Percentiles rank a stretch among this genome's conserved stretches.
Evolutionary conservation across 2,797 vertebrate genomes (phyloP).

Genomic region (Mus spretus): DNA sequence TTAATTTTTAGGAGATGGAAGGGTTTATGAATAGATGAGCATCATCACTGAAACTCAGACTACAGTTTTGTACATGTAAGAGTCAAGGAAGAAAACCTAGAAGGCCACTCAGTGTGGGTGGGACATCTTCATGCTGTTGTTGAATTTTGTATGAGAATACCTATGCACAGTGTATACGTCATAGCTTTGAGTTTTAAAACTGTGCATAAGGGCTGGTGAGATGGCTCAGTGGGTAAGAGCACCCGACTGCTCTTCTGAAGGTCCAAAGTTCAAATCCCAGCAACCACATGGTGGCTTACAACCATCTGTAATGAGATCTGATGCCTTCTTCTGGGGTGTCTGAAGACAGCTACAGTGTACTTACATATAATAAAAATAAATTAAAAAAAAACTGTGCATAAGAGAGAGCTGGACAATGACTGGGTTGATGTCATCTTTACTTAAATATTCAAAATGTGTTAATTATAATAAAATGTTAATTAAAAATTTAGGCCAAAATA

Average conservation of each 20-base stretch:
- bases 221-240: too few species aligned
- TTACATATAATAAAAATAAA: too few species aligned
- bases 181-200: not conserved
- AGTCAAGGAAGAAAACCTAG: not conserved
- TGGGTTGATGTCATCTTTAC: not conserved
- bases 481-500: slow-evolving; percentile 44
- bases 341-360: too few species aligned
- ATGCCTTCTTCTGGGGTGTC: too few species aligned
- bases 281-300: too few species aligned
- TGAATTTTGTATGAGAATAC: not conserved
- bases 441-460: not conserved
- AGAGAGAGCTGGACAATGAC: not conserved
- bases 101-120: not conserved
- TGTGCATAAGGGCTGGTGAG: too few species aligned
- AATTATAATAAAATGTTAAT: slow-evolving; percentile 5
- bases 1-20: not conserved
- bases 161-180: not conserved
- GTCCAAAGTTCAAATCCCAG: too few species aligned
- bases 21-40: slow-evolving; percentile 26
- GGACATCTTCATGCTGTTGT: not conserved
- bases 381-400: not conserved
- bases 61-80: not conserved
- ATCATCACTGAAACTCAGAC: not conserved
- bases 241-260: too few species aligned
- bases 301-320: too few species aligned